Base-by-base conservation (phyloP, 2,113 vertebrate genomes). In the Muscicapa adusta region DNA sequence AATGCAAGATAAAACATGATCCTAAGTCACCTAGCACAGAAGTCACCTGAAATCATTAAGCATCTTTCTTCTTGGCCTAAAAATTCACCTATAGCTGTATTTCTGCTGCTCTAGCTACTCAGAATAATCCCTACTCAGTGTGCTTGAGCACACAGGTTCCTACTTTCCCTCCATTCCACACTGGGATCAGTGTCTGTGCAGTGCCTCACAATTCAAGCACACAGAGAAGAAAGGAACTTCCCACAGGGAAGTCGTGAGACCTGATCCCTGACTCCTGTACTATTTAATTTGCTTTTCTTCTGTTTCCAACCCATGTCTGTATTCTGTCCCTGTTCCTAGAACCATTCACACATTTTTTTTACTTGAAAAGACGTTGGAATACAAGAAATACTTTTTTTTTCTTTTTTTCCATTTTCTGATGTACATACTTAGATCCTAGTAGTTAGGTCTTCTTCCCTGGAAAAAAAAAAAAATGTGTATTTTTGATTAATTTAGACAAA, bases 181-280 rank as follows among this genome's bases (percentile, higher is more conserved):
- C 5, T 31, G 51, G 43, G 42, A 61, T 26, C 38, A 25, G 18
- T 22, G 23, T 23, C 31, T 65, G 11, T 25, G n/a, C 25, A 53
- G 54, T 22, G 25, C n/a, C 65, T 91, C 65, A 29, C 14, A 74
- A 7, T 43, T 71, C 34, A 51, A 73, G 14, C 12, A 51, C 4
- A 23, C 8, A 67, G 15, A 9, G 18, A 70, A 89, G 40, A 81
- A 86, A 67, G 8, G 23, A 48, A 24, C 47, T 24, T 48, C 47
- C 47, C 47, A 48, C 47, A 48, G 47, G 9, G 38, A 89, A 87
- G 19, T 2, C 24, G 26, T 71, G 9, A 36, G 31, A 56, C 40
- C 12, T 0, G 0, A 29, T 74, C 34, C 12, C 23, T 77, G 15
- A 58, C 9, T 68, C 16, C 53, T 67, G 10, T 56, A 42, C 8